Evolutionary conservation across 2,113 vertebrate species (phyloP).

Genomic region (Gorsachius goisagi): DNA sequence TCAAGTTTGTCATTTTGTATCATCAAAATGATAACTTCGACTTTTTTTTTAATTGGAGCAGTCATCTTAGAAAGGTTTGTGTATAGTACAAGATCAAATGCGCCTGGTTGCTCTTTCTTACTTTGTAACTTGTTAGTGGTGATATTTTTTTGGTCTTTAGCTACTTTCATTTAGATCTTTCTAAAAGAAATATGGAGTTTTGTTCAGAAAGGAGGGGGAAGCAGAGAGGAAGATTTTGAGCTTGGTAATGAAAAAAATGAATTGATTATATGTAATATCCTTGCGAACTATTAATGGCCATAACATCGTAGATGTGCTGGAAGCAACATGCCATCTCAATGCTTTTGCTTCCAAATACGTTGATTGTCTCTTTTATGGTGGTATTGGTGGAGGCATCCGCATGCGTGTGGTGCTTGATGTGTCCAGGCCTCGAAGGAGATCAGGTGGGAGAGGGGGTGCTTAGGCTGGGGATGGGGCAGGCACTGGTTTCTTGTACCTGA

Average conservation of each 20-base stretch:
- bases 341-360: conserved; percentile 62
- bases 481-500: conserved; percentile 3
- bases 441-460: not conserved
- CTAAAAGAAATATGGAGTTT: not conserved
- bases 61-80: conserved; percentile 25
- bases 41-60: conserved; percentile 56
- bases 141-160: conserved; percentile 24
- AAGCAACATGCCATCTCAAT: conserved; percentile 21
- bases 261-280: not conserved
- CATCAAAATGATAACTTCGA: conserved; percentile 59
- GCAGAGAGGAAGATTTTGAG: not conserved
- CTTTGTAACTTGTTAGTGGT: conserved; percentile 37
- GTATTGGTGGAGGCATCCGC: not conserved
- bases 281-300: conserved; percentile 10
- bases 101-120: conserved; percentile 30
- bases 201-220: not conserved
- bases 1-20: conserved; percentile 60
- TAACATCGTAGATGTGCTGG: not conserved
- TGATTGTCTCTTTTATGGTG: conserved; percentile 35
- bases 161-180: conserved; percentile 9
- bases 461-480: not conserved
- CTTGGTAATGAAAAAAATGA: conserved; percentile 11
- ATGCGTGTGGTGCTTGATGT: not conserved
- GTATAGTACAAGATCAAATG: conserved; percentile 42
- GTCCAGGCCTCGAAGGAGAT: not conserved